Evolutionary conservation across 2,797 vertebrate species (phyloP).

Genomic region (Podarcis lilfordi): DNA sequence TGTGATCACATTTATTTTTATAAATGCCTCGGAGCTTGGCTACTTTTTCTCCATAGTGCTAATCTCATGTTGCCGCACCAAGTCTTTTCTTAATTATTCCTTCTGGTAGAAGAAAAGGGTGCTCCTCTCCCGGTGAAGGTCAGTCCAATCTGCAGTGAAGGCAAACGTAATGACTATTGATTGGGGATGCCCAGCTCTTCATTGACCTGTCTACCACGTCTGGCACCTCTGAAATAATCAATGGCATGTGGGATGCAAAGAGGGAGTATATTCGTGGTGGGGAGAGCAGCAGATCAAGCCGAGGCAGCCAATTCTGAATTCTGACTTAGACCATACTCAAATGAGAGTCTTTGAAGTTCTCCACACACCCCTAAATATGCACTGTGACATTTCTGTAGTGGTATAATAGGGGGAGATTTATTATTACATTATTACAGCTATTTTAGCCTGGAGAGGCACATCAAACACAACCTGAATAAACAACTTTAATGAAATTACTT

Average conservation of each 20-base stretch:
- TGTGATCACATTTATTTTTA: constrained; percentile 26
- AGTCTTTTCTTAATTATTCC: constrained; percentile 6
- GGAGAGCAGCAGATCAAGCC: neutral
- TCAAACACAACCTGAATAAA: constrained; percentile 42
- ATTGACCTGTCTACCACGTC: constrained; percentile 6
- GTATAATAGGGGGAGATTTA: neutral
- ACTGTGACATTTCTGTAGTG: constrained; percentile 13
- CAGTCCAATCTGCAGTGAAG: neutral
- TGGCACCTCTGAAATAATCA: constrained; percentile 43
- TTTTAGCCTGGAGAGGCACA: neutral
- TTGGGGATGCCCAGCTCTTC: constrained; percentile 20
- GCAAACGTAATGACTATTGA: constrained; percentile 37
- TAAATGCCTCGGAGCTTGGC: constrained; percentile 31
- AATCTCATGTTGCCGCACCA: constrained; percentile 12
- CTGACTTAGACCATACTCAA: constrained; percentile 32
- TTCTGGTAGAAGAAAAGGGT: neutral
- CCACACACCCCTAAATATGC: constrained; percentile 11
- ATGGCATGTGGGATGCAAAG: neutral
- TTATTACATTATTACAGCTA: neutral
- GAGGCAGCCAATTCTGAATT: constrained; percentile 22
- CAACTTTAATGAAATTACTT: constrained; percentile 25
- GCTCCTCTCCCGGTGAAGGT: neutral
- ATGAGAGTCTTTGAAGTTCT: constrained; percentile 36
- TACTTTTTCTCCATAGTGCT: constrained; percentile 3
- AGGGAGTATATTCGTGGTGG: neutral